Evolutionary conservation across 2,113 vertebrate genomes (phyloP).

Genomic region (Pterocles burchelli): DNA sequence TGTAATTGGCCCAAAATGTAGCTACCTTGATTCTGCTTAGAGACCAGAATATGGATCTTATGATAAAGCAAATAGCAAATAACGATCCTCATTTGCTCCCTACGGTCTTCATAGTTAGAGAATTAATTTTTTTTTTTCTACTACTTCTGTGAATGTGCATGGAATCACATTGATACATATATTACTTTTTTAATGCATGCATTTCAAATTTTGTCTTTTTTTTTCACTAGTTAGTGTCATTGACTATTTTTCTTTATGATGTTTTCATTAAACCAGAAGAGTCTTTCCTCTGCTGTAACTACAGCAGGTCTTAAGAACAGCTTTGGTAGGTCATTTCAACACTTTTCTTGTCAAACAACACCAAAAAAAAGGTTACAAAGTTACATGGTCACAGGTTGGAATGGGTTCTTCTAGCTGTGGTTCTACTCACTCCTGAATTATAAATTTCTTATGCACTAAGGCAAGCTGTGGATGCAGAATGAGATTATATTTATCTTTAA

Average conservation of each 20-base stretch:
- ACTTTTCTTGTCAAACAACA: no score
- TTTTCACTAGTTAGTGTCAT: not conserved
- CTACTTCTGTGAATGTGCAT: not conserved
- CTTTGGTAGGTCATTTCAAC: not conserved
- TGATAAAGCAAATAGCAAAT: not conserved
- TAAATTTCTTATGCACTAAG: not conserved
- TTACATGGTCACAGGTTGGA: not conserved
- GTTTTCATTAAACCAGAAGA: not conserved
- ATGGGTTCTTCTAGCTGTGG: not conserved
- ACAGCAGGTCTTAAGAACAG: not conserved
- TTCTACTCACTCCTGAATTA: not conserved
- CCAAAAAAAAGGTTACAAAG: not conserved
- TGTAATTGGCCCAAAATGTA: not conserved
- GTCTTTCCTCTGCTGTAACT: not conserved
- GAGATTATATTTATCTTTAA: not conserved
- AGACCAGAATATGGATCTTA: not conserved
- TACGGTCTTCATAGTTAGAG: not conserved
- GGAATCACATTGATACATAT: not conserved
- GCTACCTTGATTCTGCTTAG: not conserved
- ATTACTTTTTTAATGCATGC: not conserved
- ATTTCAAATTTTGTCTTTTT: not conserved
- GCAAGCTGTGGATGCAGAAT: not conserved
- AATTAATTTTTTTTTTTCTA: not conserved
- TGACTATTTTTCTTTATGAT: not conserved
- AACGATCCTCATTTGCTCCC: not conserved